Percentiles rank a stretch among this genome's conserved stretches.
Conservation (phyloP, 2,888 invertebrate species). For the Melanostoma scalare region DNA sequence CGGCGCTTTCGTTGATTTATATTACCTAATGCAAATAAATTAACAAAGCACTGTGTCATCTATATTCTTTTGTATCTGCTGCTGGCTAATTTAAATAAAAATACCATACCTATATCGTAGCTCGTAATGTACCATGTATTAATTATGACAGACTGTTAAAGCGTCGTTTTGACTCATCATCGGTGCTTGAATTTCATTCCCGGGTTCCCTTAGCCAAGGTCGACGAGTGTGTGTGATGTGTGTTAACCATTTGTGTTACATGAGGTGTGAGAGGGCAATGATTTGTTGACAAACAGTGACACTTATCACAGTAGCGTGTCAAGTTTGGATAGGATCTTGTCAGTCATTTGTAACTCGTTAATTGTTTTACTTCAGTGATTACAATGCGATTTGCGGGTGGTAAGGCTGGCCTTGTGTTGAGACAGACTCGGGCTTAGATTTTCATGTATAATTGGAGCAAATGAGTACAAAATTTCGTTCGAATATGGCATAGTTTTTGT, state of each 20-base stretch:
- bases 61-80: constrained; percentile 1
- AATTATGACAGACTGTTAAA: constrained; percentile 32
- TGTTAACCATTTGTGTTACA: constrained; percentile 11
- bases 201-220: constrained; percentile 35
- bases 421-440: no score
- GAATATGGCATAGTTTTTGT: no score
- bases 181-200: no score
- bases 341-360: neutral
- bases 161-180: constrained; percentile 30
- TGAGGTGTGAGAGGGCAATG: constrained; percentile 7
- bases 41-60: neutral
- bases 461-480: no score
- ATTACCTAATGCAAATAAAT: constrained; percentile 42
- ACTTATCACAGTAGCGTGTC: neutral
- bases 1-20: neutral
- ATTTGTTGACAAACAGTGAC: constrained; percentile 17
- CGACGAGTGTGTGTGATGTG: neutral
- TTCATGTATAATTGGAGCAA: no score
- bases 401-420: no score
- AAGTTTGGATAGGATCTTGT: constrained; percentile 28
- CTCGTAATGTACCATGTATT: constrained; percentile 29
- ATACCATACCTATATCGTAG: constrained; percentile 8
- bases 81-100: constrained; percentile 36
- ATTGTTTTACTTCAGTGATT: constrained; percentile 24
- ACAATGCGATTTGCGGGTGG: neutral